Conservation (phyloP, 1,140 invertebrate genomes). For the Euwallacea fornicatus region DNA sequence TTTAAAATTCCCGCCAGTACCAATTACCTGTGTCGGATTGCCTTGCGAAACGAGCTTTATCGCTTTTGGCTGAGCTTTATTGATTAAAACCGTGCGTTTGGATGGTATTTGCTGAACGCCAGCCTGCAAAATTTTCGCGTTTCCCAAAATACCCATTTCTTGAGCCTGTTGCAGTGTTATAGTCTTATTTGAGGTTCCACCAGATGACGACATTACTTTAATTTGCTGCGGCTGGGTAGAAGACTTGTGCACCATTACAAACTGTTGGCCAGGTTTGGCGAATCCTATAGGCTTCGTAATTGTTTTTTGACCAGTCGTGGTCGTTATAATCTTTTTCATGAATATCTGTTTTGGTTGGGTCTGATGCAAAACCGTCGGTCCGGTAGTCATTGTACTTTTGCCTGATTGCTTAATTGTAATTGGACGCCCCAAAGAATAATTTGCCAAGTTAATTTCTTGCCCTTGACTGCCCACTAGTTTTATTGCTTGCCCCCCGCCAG, state of each 20-base stretch:
- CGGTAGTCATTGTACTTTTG: slow-evolving; percentile 38
- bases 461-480: slow-evolving; percentile 50
- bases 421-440: slow-evolving; percentile 46
- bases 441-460: slow-evolving; percentile 49
- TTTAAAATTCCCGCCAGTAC: slow-evolving; percentile 30
- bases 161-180: slow-evolving; percentile 70
- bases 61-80: slow-evolving; percentile 48
- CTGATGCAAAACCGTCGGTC: slow-evolving; percentile 39
- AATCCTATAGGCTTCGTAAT: slow-evolving; percentile 31
- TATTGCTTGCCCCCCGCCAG: slow-evolving; percentile 46
- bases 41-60: slow-evolving; percentile 51
- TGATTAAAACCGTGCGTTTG: slow-evolving; percentile 56
- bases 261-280: slow-evolving; percentile 41
- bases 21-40: slow-evolving; percentile 11
- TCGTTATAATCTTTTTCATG: slow-evolving; percentile 49
- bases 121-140: slow-evolving; percentile 58
- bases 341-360: slow-evolving; percentile 48
- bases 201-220: slow-evolving; percentile 41
- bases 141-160: slow-evolving; percentile 65
- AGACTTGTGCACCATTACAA: slow-evolving; percentile 48
- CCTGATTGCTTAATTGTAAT: slow-evolving; percentile 47
- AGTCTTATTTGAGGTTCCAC: slow-evolving; percentile 59
- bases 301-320: slow-evolving; percentile 38
- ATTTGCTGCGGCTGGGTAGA: slow-evolving; percentile 38
- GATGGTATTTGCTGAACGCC: slow-evolving; percentile 43